Percentiles rank a stretch among this genome's conserved stretches.
These are phyloP conservation scores for Schizothorax lantsangensis DNA, from an alignment of 2,797 vertebrate species.

Conservation along the genomic window DNA sequence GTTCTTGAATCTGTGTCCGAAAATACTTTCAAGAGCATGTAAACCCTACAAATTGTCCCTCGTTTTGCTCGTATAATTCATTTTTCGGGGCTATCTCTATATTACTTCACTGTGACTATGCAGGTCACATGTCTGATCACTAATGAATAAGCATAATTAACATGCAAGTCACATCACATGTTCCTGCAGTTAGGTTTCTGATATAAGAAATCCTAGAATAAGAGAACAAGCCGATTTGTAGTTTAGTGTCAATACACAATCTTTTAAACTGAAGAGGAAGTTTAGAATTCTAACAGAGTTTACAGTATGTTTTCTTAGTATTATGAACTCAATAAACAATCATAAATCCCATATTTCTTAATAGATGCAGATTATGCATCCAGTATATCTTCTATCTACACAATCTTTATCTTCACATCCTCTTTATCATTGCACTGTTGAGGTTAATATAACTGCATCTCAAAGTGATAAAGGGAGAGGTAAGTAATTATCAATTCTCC, in stretches of 20 bases:
- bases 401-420: background rate
- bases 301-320: background rate
- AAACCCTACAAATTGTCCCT: background rate
- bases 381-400: background rate
- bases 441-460: conserved; percentile 43
- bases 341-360: background rate
- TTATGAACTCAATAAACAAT: conserved; percentile 14
- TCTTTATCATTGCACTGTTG: background rate
- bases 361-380: background rate
- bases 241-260: background rate
- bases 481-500: conserved; percentile 61
- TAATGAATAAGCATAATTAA: background rate
- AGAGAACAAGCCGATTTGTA: background rate
- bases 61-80: background rate
- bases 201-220: background rate
- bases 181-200: background rate
- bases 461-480: conserved; percentile 49
- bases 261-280: background rate
- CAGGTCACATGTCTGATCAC: background rate
- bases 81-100: background rate
- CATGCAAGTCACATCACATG: background rate
- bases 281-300: background rate
- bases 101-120: background rate
- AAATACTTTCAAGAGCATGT: background rate
- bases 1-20: background rate